Evolutionary conservation across 64 coral and sea anemone species (phyloP).

Genomic region (Montipora efflorescens): DNA sequence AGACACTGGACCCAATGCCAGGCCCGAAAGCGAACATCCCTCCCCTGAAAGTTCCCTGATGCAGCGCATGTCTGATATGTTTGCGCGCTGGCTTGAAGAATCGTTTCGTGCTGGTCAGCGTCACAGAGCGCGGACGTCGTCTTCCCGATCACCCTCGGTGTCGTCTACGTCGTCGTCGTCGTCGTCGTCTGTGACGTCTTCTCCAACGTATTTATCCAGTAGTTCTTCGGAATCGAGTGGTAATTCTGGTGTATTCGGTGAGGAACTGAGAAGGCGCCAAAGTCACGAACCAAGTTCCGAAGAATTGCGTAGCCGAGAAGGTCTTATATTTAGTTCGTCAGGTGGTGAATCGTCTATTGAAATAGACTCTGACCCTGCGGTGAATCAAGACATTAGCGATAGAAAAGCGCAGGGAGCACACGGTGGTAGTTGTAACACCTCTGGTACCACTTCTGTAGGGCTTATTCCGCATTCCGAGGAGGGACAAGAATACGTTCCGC

Average conservation of each 20-base stretch:
- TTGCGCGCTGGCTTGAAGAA: slow-evolving; percentile 95
- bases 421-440: not conserved
- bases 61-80: slow-evolving; percentile 96
- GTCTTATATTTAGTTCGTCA: not conserved
- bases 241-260: slow-evolving; percentile 8
- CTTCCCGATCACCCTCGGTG: slow-evolving; percentile 9
- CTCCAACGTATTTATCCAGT: slow-evolving; percentile 46
- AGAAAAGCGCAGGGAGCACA: not conserved
- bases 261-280: slow-evolving; percentile 28
- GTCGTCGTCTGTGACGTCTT: slow-evolving; percentile 41
- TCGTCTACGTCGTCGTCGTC: slow-evolving; percentile 62
- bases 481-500: not conserved
- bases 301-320: not conserved
- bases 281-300: slow-evolving; percentile 42
- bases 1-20: slow-evolving; percentile 96
- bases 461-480: slow-evolving; percentile 32
- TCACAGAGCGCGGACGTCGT: slow-evolving; percentile 60
- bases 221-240: slow-evolving; percentile 63
- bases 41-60: slow-evolving; percentile 80
- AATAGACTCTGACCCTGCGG: not conserved
- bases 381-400: not conserved
- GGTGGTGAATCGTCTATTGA: not conserved
- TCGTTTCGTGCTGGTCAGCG: slow-evolving; percentile 87
- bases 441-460: slow-evolving; percentile 26
- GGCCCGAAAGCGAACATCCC: slow-evolving; percentile 90